Base-by-base conservation (phyloP, 2,888 invertebrate genomes). In the Autographa pulchrina region DNA sequence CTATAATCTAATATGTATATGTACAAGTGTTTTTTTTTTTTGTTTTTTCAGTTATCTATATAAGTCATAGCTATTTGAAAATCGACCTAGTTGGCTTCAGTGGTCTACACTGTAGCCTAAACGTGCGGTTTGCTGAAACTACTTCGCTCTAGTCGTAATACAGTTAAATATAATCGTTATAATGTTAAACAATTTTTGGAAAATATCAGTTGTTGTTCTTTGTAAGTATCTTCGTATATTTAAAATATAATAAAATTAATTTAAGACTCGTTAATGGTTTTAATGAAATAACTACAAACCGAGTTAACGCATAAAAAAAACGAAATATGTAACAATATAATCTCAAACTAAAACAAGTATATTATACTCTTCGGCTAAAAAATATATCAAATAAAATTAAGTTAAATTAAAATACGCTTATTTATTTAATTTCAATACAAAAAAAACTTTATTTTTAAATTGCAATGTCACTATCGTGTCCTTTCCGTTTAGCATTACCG, bases 221-320 rank as follows among this genome's bases (percentile, higher is more conserved):
- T 71, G 74, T 75, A 60, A 71, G 71, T 66, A 48, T 32, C 8
- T 41, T 13, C n/a, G n/a, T 25, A 25, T 25, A 25, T 25, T 25
- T 25, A 25, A n/a, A n/a, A n/a, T n/a, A 2, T 25, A 25, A 1
- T 3, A 25, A 25, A 1, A 25, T 2, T 25, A 25, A 25, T 61
- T 9, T 35, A 35, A 16, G 48, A 1, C 0, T 16, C 16, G 43
- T 43, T 1, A 4, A 38, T 5, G 38, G 38, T 9, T 38, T 38
- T 38, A 25, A 25, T 25, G 2, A 25, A 25, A 25, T 25, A 1
- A 2, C 25, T 25, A 3, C 3, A 25, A 25, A 25, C 25, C n/a
- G n/a, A n/a, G n/a, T n/a, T n/a, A 32, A 32, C 6, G 32, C 6
- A 32, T 32, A 32, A 32, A 32, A 32, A 32, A 32, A 32, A 32